Evolutionary conservation across 2,113 vertebrate species (phyloP).

Genomic region (Lycaon pictus): DNA sequence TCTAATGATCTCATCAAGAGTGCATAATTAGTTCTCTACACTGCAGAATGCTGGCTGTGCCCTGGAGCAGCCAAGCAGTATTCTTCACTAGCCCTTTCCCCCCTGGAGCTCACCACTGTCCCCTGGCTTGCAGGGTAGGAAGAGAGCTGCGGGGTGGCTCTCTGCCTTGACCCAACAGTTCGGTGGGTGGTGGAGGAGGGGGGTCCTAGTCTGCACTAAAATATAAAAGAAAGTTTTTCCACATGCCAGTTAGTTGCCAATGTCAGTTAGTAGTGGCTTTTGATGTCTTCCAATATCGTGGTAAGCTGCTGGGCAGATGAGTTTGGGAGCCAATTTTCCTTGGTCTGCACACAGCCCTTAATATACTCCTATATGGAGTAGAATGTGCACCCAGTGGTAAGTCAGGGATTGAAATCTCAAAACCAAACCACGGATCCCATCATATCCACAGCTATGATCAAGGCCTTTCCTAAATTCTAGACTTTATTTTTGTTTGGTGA

Average conservation of each 20-base stretch:
- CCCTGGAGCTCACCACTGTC: conserved; percentile 48
- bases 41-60: conserved; percentile 70
- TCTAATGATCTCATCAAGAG: conserved; percentile 82
- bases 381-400: not conserved
- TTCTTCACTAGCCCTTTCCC: conserved; percentile 62
- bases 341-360: not conserved
- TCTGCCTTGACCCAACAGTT: conserved; percentile 69
- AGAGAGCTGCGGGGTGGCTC: conserved; percentile 16
- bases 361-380: not conserved
- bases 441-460: not conserved
- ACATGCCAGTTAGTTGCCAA: conserved; percentile 51
- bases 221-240: conserved; percentile 68
- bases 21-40: conserved; percentile 78
- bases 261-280: conserved; percentile 77
- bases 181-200: not conserved
- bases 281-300: not conserved
- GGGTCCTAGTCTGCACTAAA: conserved; percentile 65
- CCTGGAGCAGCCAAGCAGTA: conserved; percentile 77
- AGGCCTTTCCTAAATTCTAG: not conserved
- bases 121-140: conserved; percentile 43
- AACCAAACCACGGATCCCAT: not conserved
- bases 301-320: not conserved
- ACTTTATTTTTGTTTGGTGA: not conserved
- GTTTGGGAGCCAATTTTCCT: not conserved
- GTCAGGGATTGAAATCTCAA: not conserved